phyloP scores from a whole-genome alignment of 2,888 invertebrate genomes.

The Tricholauxania praeusta region DNA sequence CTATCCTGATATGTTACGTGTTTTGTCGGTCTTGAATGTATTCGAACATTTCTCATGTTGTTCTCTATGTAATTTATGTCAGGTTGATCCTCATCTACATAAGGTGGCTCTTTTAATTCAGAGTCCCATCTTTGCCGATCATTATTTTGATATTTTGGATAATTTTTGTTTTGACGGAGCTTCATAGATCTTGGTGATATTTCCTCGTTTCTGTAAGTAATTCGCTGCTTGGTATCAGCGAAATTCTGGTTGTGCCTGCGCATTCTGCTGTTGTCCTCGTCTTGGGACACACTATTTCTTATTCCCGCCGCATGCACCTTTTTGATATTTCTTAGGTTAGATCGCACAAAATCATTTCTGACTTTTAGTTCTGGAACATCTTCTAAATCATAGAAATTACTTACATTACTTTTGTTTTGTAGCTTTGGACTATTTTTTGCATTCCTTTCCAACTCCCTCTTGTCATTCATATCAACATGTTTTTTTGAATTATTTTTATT shows the following conservation, averaged over 20 bases:
- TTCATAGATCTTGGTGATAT: too few relatives aligned
- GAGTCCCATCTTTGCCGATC: background rate
- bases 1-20: conserved; percentile 57
- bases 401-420: conserved; percentile 60
- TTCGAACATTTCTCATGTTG: conserved; percentile 51
- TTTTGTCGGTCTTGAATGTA: conserved; percentile 50
- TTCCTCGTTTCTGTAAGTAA: too few relatives aligned
- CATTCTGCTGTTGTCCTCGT: too few relatives aligned
- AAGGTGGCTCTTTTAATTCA: background rate
- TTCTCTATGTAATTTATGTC: conserved; percentile 49
- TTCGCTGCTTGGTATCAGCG: too few relatives aligned
- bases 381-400: conserved; percentile 45
- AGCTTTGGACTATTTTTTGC: conserved; percentile 64
- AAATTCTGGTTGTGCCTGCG: too few relatives aligned
- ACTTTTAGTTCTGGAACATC: conserved; percentile 41
- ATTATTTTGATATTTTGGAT: too few relatives aligned
- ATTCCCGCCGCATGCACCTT: background rate
- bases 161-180: too few relatives aligned
- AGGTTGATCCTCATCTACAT: conserved; percentile 5
- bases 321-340: background rate
- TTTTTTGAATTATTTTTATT: conserved; percentile 56
- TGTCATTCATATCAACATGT: conserved; percentile 64
- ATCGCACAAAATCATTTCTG: conserved; percentile 21
- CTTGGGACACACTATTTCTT: background rate
- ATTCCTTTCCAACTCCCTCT: conserved; percentile 62